phyloP scores from a whole-genome alignment of 1,140 invertebrate species.

The Eupristina koningsbergeri region DNA sequence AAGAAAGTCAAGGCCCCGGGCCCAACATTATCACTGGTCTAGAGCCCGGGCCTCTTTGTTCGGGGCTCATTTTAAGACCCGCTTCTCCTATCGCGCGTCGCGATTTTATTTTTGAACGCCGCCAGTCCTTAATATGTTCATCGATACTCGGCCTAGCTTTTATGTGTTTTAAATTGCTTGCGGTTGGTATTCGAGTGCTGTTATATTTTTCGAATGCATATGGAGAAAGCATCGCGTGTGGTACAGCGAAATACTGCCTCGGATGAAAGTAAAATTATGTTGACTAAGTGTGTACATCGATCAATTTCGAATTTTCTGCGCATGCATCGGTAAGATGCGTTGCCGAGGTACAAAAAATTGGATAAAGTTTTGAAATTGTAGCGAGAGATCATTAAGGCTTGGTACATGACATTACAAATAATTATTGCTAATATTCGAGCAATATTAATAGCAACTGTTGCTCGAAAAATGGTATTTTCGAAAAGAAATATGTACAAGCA shows the following conservation, averaged over 20 bases:
- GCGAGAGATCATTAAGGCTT: too few relatives aligned
- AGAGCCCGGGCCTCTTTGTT: background rate
- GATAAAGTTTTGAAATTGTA: too few relatives aligned
- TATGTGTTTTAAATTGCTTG: background rate
- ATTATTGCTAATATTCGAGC: too few relatives aligned
- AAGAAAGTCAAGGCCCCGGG: constrained; percentile 42
- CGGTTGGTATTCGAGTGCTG: background rate
- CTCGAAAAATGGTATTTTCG: too few relatives aligned
- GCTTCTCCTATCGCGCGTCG: background rate
- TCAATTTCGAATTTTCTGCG: background rate
- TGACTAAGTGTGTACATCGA: background rate
- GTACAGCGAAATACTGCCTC: background rate
- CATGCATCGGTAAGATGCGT: too few relatives aligned
- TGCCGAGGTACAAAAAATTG: too few relatives aligned
- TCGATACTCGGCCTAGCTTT: background rate
- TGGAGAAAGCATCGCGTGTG: background rate
- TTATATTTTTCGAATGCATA: background rate
- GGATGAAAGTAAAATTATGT: background rate
- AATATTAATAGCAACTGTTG: too few relatives aligned
- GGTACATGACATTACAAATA: too few relatives aligned
- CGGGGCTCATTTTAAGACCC: background rate
- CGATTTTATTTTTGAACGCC: background rate
- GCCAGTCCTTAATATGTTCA: background rate
- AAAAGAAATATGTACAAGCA: too few relatives aligned
- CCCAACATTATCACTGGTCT: constrained; percentile 24